phyloP scores from a whole-genome alignment of 1,140 invertebrate species.

The Drosophila bocqueti region DNA sequence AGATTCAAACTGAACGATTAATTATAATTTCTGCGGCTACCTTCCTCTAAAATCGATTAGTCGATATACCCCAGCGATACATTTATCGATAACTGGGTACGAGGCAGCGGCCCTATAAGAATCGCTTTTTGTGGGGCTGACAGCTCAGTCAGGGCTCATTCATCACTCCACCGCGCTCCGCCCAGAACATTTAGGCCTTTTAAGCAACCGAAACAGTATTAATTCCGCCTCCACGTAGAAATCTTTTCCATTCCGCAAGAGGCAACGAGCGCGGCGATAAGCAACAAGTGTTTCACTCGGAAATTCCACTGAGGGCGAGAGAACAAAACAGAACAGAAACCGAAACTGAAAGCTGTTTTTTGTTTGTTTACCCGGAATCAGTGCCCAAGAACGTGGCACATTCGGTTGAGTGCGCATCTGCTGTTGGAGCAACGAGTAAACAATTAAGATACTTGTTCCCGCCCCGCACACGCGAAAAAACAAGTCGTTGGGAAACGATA shows the following conservation, averaged over 20 bases:
- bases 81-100: slow-evolving; percentile 19
- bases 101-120: slow-evolving; percentile 60
- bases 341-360: slow-evolving; percentile 6
- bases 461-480: slow-evolving; percentile 30
- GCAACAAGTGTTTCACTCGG: slow-evolving; percentile 58
- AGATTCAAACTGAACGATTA: background rate
- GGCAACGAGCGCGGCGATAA: slow-evolving; percentile 43
- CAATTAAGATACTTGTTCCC: slow-evolving; percentile 69
- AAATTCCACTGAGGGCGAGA: slow-evolving; percentile 13
- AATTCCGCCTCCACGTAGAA: slow-evolving; percentile 4
- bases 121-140: slow-evolving; percentile 53
- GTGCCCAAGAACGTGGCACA: slow-evolving; percentile 47
- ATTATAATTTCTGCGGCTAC: background rate
- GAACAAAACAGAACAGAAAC: slow-evolving; percentile 14
- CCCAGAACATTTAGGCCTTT: slow-evolving; percentile 26
- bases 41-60: slow-evolving; percentile 8
- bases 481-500: slow-evolving; percentile 23
- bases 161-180: slow-evolving; percentile 56
- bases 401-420: slow-evolving; percentile 22
- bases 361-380: slow-evolving; percentile 32
- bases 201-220: slow-evolving; percentile 66
- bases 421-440: slow-evolving; percentile 36
- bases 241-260: slow-evolving; percentile 7
- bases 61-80: slow-evolving; percentile 19
- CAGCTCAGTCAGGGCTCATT: slow-evolving; percentile 71